Evolutionary conservation across 2,888 invertebrate species (phyloP), one percentile per base, ranked within the genome.

Genomic region (Troides aeacus): DNA sequence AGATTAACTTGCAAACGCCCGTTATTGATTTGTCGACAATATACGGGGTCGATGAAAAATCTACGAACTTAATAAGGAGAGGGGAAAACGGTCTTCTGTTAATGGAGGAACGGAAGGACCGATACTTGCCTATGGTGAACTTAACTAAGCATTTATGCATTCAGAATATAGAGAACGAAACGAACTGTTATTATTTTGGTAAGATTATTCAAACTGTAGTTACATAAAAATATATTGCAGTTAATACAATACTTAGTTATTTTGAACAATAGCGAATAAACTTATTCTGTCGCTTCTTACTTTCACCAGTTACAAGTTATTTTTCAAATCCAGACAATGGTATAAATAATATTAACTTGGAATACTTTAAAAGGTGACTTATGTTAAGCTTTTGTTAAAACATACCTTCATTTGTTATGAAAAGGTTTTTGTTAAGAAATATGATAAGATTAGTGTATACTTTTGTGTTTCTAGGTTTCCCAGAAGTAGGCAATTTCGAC

Each of bases 1-100:
- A 90, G 89, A 84, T 89, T 42, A 89, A 89, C 72, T 82, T 80
- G 36, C 88, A 89, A 83, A 89, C 89, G 4, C 89, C 89, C 4
- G 64, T 84, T 17, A 70, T 89, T 59, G 89, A 89, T 75, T 78
- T 90, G 15, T 90, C 89, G 24, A 85, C 84, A 21, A 79, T 90
- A 69, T 90, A 89, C 59, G 89, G 89, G 66, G 81, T 84, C 7
- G 80, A 87, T 70, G 81, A 89, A 46, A 73, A 76, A 56, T 78
- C 82, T 30, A 77, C 84, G 39, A 74, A 79, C 7, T 73, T 72
- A 53, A 79, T 88, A 2, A 81, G 88, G 72, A 78, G 78, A 71
- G 81, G 78, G 66, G 77, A 85, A 73, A 67, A 81, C 30, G 89
- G 89, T 4, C 77, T 86, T 21, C 72, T 89, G n/a, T 82, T 80